Percentiles rank a stretch among this genome's conserved stretches.
phyloP scores from a whole-genome alignment of 2,888 invertebrate genomes.

The Heliconius charithonia region DNA sequence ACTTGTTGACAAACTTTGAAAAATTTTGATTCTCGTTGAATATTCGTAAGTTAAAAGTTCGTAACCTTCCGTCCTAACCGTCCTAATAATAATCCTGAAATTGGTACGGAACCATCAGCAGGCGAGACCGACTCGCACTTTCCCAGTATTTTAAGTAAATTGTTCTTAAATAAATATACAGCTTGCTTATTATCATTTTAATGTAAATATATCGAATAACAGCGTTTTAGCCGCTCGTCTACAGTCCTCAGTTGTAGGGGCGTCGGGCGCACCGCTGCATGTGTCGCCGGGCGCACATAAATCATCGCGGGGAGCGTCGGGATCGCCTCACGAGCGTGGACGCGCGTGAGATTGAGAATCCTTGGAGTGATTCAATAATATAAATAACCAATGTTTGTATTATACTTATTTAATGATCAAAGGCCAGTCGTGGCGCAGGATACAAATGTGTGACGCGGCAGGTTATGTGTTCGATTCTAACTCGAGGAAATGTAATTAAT shows the following conservation, averaged over 20 bases:
- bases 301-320: constrained; percentile 74
- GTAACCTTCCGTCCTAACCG: too few relatives aligned
- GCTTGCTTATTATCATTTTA: background rate
- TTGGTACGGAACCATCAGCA: too few relatives aligned
- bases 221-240: constrained; percentile 59
- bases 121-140: too few relatives aligned
- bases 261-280: constrained; percentile 78
- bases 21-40: too few relatives aligned
- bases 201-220: constrained; percentile 50
- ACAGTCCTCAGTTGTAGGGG: constrained; percentile 69
- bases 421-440: background rate
- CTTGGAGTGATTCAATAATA: constrained; percentile 39
- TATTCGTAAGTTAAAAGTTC: too few relatives aligned
- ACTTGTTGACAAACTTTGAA: too few relatives aligned
- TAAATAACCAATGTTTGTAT: constrained; percentile 30
- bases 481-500: too few relatives aligned
- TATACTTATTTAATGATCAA: constrained; percentile 4
- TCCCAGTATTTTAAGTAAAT: too few relatives aligned
- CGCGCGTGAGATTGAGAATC: constrained; percentile 54
- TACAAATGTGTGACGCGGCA: too few relatives aligned
- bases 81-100: too few relatives aligned
- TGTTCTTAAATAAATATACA: background rate
- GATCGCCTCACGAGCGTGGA: constrained; percentile 67
- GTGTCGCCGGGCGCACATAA: constrained; percentile 78
- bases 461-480: too few relatives aligned